Base-by-base conservation (phyloP, 2,113 vertebrate species). In the Formicarius rufipectus region DNA sequence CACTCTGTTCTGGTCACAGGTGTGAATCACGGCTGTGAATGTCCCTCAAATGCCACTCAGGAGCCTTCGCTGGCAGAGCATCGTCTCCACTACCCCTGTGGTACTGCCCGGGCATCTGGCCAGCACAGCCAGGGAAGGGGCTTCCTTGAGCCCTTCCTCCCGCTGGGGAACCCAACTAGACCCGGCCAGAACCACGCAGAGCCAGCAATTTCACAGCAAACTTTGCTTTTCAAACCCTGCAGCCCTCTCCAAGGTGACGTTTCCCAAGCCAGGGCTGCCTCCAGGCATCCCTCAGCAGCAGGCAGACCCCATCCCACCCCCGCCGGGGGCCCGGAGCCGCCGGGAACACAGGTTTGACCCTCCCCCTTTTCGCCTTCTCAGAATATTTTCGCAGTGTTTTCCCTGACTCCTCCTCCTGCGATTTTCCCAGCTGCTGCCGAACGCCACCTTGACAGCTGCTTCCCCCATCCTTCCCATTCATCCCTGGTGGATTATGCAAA, bases 391-490 rank as follows among this genome's bases (percentile, higher is more conserved):
- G 6, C 93, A 84, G 35, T 78, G 69, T 67, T 45, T 75, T 10
- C 82, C 90, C 7, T 2, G 18, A 73, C 87, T 95, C 87, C 94
- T 87, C 87, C 90, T 95, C 77, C 92, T 37, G 59, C 2, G 8
- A 58, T 40, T 84, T 78, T 52, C 84, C 87, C 90, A 45, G 87
- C 87, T 55, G 76, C 90, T 52, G 84, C 62, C 53, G 13, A 90
- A 39, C 8, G 4, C 7, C 49, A 30, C 94, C 76, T 62, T 28
- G 92, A 16, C 55, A 69, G 92, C 17, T 33, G 18, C 85, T 84
- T 3, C 80, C 77, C 52, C 84, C 64, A 3, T 47, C 84, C 82
- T 24, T 25, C 25, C 81, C 50, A 1, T 7, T 25, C 69, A 28
- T 37, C 85, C 81, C 73, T 4, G 24, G 1, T 3, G 64, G 73